Base-by-base conservation (phyloP, 2,797 vertebrate genomes). In the Scarus forsteni region DNA sequence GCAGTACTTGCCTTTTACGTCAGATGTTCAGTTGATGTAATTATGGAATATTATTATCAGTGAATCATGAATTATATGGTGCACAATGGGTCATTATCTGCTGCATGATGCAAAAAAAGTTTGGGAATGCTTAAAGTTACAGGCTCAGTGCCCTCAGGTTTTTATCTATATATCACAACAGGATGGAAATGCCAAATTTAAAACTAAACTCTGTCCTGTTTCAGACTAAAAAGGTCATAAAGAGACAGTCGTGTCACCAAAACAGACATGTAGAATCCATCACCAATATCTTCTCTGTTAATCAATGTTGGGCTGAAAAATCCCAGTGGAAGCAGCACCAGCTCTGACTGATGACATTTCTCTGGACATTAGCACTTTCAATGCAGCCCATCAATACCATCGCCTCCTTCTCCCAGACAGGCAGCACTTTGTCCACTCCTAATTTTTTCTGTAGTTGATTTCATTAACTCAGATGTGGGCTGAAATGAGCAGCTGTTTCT, bases 341-440 rank as follows among this genome's bases (percentile, higher is more conserved):
- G 71, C 89, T 94, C 91, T 92, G 90, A 93, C 91, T 85, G 90
- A 93, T 94, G 90, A 88, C 85, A 90, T 92, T 91, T 92, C 73
- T 54, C 75, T 50, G 79, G 84, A 87, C 84, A 85, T 93, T 91
- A 90, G 74, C 70, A 54, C 70, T 84, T 81, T 83, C 61, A 58
- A 77, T 74, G 19, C 78, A 85, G 40, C 67, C 71, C 88, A 81
- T 93, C 88, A 89, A 87, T 90, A 85, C 42, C 43, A 55, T 54
- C 34, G 52, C 68, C 62, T 82, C 68, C 66, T 64, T 12, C 69
- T 56, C 64, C 68, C 48, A 68, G 79, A 90, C 75, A 65, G 76
- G 52, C 73, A 46, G 64, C 13, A 39, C 77, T 83, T 81, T 74
- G 61, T 57, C 48, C 11, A 13, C 56, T 56, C 53, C 45, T 72